Base-by-base conservation (phyloP, 2,113 vertebrate species). In the Neolamprologus sp. region DNA sequence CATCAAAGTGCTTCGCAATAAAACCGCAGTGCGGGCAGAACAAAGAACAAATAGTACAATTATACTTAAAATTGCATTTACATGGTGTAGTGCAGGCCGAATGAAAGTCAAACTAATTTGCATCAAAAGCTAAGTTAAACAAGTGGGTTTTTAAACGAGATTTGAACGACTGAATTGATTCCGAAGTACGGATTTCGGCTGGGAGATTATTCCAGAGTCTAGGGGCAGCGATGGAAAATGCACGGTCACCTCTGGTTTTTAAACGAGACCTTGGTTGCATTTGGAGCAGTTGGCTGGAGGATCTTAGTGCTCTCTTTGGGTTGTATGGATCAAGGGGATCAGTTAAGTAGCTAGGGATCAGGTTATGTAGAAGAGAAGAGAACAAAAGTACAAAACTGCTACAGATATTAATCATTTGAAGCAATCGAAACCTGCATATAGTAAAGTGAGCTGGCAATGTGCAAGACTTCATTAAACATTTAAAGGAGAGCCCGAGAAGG, bases 101-200 rank as follows among this genome's bases (percentile, higher is more conserved):
- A 58, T 9, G 26, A 4, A 58, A 58, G 55, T 1, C 23, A 58
- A 28, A 58, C 7, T 58, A 58, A 31, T 58, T 58, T 58, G 5
- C 0, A 0, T 58, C 1, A 58, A 58, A 58, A 58, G 5, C 26
- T 58, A 6, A 58, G 57, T 58, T 58, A 58, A 17, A 31, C 14
- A 58, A 31, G 14, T 58, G 26, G 1, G 26, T 31, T 58, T 58
- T 58, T 17, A 58, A 58, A 58, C 0, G 2, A 0, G 26, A 58
- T 3, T 58, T 58, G 2, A 58, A 9, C 0, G 0, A 58, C 0
- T 58, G 26, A 58, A 58, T 31, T 31, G 55, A 17, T 58, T 58
- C 14, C 2, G 0, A 16, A 16, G 13, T 58, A 58, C 0, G 4
- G 7, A 2, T 58, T 58, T 58, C 4, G 1, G 0, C 55, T 58